phyloP scores from a whole-genome alignment of 2,797 vertebrate species.

The Chromobotia macracanthus region DNA sequence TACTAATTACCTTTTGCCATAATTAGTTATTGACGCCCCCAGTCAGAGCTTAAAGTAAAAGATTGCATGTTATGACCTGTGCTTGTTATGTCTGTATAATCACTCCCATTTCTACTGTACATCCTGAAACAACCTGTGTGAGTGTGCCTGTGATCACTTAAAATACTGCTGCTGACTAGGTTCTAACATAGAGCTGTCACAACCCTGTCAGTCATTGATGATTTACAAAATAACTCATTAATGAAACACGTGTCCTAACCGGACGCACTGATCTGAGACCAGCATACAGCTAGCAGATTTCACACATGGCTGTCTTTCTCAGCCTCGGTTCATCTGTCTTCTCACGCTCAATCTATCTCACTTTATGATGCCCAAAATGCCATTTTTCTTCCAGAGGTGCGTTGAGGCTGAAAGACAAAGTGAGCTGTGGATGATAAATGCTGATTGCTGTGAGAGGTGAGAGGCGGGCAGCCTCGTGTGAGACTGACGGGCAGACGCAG shows the following conservation, averaged over 20 bases:
- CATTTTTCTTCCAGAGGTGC: slow-evolving; percentile 38
- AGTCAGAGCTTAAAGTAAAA: too few species aligned
- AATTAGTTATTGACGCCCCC: too few species aligned
- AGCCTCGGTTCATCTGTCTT: background rate
- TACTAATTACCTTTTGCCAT: too few species aligned
- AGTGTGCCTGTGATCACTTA: too few species aligned
- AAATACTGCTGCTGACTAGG: background rate
- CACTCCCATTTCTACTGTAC: too few species aligned
- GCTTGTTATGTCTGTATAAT: too few species aligned
- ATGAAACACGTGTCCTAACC: background rate
- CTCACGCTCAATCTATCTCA: slow-evolving; percentile 34
- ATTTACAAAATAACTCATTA: slow-evolving; percentile 15
- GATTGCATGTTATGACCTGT: too few species aligned
- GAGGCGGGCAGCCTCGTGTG: slow-evolving; percentile 6
- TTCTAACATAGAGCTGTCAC: background rate
- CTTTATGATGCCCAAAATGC: slow-evolving; percentile 24
- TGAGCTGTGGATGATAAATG: slow-evolving; percentile 18
- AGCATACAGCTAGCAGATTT: background rate
- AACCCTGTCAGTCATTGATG: background rate
- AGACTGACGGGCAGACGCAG: slow-evolving; percentile 29
- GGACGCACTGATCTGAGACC: slow-evolving; percentile 14
- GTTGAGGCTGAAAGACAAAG: slow-evolving; percentile 11
- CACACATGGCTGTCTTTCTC: slow-evolving; percentile 2
- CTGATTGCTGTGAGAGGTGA: slow-evolving; percentile 26
- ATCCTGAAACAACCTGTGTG: too few species aligned